Conservation (phyloP, 2,888 invertebrate genomes). For the Drosophila meridionalis region DNA sequence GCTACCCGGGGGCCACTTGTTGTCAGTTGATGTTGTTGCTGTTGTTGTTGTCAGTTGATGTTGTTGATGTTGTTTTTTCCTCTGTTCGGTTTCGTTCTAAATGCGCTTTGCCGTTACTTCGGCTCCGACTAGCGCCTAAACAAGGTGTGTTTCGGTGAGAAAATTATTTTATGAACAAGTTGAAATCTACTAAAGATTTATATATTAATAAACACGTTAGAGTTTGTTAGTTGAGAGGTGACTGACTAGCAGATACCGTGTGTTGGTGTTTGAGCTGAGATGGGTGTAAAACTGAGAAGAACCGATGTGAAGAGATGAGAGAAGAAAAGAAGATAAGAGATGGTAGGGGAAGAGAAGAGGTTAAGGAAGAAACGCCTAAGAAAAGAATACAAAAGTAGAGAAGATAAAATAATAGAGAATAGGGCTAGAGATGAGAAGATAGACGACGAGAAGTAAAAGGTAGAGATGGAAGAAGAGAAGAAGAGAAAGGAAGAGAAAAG, state of each 20-base stretch:
- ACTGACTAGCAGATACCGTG: background rate
- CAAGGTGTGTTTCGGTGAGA: slow-evolving; percentile 67
- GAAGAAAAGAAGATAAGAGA: background rate
- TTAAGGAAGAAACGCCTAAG: background rate
- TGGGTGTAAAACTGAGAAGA: no score
- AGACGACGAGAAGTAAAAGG: background rate
- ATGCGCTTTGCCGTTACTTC: slow-evolving; percentile 73
- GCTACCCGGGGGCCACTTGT: slow-evolving; percentile 22
- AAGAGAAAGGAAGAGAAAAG: background rate
- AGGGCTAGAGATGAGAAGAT: background rate
- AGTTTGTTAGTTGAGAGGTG: background rate
- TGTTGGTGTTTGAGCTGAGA: accelerated
- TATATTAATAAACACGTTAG: slow-evolving; percentile 31
- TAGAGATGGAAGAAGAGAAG: background rate
- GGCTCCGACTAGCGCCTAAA: slow-evolving; percentile 5
- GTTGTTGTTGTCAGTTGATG: background rate
- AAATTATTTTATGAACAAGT: slow-evolving; percentile 54
- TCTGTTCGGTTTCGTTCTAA: slow-evolving; percentile 48
- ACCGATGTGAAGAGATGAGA: background rate
- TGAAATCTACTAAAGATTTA: slow-evolving; percentile 24
- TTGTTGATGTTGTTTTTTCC: background rate
- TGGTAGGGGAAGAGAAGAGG: background rate
- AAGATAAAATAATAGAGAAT: no score
- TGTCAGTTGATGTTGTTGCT: slow-evolving; percentile 23
- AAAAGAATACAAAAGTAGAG: no score